phyloP scores from a whole-genome alignment of 2,113 vertebrate species.

The Cathartes aura region DNA sequence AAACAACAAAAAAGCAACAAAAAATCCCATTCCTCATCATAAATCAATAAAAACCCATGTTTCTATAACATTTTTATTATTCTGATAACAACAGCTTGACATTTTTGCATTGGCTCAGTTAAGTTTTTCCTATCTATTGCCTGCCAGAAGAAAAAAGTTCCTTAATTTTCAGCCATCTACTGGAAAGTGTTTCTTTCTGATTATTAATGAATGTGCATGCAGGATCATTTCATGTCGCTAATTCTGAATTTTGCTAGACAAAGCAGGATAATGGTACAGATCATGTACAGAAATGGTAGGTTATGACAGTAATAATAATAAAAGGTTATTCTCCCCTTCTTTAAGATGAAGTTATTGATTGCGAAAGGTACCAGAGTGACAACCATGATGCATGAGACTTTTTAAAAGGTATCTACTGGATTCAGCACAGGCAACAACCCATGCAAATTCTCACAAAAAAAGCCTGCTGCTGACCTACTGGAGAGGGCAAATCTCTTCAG shows the following conservation, averaged over 20 bases:
- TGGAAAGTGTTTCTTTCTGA: constrained; percentile 7
- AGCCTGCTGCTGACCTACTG: not conserved
- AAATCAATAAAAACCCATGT: not conserved
- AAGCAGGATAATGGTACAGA: not conserved
- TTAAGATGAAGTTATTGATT: not conserved
- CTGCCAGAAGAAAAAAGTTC: constrained; percentile 35
- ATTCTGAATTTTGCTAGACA: not conserved
- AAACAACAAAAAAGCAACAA: not conserved
- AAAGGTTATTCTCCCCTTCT: not conserved
- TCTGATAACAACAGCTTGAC: constrained; percentile 62
- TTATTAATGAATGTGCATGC: not conserved
- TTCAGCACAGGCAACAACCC: not conserved
- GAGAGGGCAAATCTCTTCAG: not conserved
- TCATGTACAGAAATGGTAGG: not conserved
- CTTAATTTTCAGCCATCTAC: constrained; percentile 12
- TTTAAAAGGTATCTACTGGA: not conserved
- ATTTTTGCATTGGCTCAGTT: constrained; percentile 54
- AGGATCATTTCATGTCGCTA: not conserved
- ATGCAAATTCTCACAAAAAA: not conserved
- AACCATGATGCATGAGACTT: not conserved
- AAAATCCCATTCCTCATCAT: not conserved
- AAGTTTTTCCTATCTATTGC: constrained; percentile 46
- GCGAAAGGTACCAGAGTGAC: not conserved
- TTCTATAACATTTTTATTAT: constrained; percentile 59
- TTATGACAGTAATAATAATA: not conserved